Conservation (phyloP, 2,113 vertebrate genomes). For the Tupaia tana region DNA sequence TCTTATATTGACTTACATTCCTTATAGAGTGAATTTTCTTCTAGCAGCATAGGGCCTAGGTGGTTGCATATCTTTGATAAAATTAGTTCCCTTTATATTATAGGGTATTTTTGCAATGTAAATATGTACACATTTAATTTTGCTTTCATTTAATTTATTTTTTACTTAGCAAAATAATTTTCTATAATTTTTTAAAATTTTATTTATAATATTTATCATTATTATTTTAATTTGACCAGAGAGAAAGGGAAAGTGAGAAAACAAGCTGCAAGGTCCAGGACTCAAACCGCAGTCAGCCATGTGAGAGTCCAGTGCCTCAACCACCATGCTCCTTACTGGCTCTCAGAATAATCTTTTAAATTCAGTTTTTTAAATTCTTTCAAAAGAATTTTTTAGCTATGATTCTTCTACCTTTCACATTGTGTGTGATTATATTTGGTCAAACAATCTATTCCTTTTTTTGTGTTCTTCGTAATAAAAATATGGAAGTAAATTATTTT, state of each 20-base stretch:
- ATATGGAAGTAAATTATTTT: neutral
- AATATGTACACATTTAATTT: conserved; percentile 48
- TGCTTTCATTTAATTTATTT: conserved; percentile 19
- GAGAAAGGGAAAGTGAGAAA: no score
- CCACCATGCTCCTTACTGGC: no score
- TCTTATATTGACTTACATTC: neutral
- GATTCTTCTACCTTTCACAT: conserved; percentile 23
- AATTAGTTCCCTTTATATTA: neutral
- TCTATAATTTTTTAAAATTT: conserved; percentile 1
- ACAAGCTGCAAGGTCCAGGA: no score
- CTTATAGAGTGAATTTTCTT: neutral
- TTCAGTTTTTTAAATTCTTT: no score
- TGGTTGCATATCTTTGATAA: neutral
- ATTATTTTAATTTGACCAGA: no score
- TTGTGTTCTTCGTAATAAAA: conserved; percentile 51
- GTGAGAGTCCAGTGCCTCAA: no score
- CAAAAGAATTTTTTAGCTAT: neutral
- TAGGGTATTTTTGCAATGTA: neutral
- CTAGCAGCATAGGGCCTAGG: neutral
- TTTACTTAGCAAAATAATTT: conserved; percentile 4
- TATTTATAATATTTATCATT: no score
- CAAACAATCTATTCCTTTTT: conserved; percentile 16
- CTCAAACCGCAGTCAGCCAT: no score
- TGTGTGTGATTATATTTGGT: conserved; percentile 37
- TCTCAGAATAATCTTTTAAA: no score